A percentile compares a stretch with the other conserved stretches of the same genome.
These are phyloP conservation scores for Plebejus melissa DNA, from an alignment of 2,888 invertebrate species.

Conservation along the genomic window DNA sequence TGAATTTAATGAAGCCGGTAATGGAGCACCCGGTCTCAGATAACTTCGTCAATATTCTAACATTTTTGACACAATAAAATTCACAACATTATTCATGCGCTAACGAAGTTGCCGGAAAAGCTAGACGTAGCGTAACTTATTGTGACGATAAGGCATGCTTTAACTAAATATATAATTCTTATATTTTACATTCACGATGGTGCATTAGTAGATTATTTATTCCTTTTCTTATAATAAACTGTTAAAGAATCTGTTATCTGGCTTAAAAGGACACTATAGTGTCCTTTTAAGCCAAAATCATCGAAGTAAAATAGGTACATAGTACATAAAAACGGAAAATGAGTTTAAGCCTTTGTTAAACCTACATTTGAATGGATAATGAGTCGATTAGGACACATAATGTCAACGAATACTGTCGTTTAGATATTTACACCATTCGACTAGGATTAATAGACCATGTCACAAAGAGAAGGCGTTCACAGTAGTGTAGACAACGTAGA, in stretches of 20 bases:
- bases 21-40: background rate
- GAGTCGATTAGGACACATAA: background rate
- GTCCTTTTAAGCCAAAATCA: no score
- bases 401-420: background rate
- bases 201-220: no score
- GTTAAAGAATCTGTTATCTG: no score
- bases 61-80: conserved; percentile 20
- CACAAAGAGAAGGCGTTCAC: conserved; percentile 1
- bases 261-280: no score
- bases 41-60: conserved; percentile 14
- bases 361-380: background rate
- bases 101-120: background rate
- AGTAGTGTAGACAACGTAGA: background rate
- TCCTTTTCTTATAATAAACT: no score
- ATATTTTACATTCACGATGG: no score
- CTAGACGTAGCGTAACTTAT: background rate
- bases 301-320: no score
- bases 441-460: background rate
- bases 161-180: no score
- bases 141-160: no score
- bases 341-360: background rate
- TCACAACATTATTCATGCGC: background rate
- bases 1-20: conserved; percentile 20
- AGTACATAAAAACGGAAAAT: no score
- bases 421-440: background rate